Base-by-base conservation (phyloP, 2,888 invertebrate species). In the Chouioia cunea region DNA sequence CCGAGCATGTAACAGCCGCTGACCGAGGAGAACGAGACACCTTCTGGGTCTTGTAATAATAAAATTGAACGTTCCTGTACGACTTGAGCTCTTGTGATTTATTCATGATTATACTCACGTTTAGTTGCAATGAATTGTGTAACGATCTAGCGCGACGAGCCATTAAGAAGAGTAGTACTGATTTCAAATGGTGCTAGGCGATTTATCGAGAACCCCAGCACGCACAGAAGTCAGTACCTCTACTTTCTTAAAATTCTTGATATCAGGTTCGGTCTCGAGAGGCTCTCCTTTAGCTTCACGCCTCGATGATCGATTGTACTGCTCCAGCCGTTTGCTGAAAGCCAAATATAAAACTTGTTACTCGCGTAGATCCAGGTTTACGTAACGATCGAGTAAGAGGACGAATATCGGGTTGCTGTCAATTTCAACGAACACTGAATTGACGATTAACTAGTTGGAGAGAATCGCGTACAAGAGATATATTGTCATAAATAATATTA, bases 151-250 rank as follows among this genome's bases (percentile, higher is more conserved):
- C 6, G 6, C 6, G 36, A 36, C 6, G 60, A 8, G 12, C 15
- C 50, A 54, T 59, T 78, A 80, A 82, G 82, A 84, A 81, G 81
- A 83, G 85, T 78, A 82, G 83, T 85, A 85, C 85, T 85, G 85
- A 85, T 85, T 85, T 85, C 85, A 84, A 84, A 85, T 85, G 85
- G 85, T 85, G 85, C 85, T 85, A 85, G 85, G 85, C 82, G 79
- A 79, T 81, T 75, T 48, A 76, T 52, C 64, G 53, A 70, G 64
- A 76, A 85, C 82, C 85, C 85, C 82, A 85, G 85, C 85, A 85
- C 85, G 69, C 85, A 85, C 79, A 80, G 85, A 85, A 85, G 81
- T 77, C 85, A 85, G 85, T 85, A 83, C 83, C 81, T 84, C 84
- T 85, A 76, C 80, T 78, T 78, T 82, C 82, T 81, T 79, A 80